Evolutionary conservation across 2,113 vertebrate species (phyloP).

Genomic region (Apeltes quadracus): DNA sequence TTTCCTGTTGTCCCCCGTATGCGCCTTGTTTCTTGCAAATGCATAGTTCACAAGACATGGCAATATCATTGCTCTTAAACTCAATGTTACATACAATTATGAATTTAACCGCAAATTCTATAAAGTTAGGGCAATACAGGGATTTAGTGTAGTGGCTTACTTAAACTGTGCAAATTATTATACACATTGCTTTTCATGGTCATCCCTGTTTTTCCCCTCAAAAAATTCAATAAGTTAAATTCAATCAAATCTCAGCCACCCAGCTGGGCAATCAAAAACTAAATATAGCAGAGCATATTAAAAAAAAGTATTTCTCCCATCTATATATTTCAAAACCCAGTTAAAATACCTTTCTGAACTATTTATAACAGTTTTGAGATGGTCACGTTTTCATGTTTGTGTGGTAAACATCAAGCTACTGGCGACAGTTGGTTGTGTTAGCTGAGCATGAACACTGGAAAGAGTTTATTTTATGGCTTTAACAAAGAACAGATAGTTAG

Average conservation of each 20-base stretch:
- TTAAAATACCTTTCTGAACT: background rate
- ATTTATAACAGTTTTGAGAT: background rate
- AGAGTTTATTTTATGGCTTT: background rate
- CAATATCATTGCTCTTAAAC: slow-evolving; percentile 40
- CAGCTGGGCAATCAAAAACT: background rate
- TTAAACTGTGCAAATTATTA: slow-evolving; percentile 13
- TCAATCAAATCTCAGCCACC: background rate
- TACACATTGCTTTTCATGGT: background rate
- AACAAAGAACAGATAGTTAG: background rate
- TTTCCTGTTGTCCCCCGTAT: slow-evolving; percentile 20
- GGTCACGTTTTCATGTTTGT: background rate
- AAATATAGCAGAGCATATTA: background rate
- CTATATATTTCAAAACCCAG: background rate
- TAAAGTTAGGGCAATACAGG: background rate
- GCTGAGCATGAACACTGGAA: background rate
- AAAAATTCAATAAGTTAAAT: background rate
- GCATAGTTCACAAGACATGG: slow-evolving; percentile 43
- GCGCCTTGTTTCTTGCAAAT: slow-evolving; percentile 39
- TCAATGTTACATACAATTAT: slow-evolving; percentile 40
- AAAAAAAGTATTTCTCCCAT: background rate
- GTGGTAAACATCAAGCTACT: background rate
- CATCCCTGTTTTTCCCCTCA: background rate
- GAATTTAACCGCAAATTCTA: slow-evolving; percentile 1
- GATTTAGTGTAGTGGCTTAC: slow-evolving; percentile 4
- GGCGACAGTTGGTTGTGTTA: too few relatives aligned